Conservation (phyloP, 2,797 vertebrate species). For the Typhlichthys eigenmanni region DNA sequence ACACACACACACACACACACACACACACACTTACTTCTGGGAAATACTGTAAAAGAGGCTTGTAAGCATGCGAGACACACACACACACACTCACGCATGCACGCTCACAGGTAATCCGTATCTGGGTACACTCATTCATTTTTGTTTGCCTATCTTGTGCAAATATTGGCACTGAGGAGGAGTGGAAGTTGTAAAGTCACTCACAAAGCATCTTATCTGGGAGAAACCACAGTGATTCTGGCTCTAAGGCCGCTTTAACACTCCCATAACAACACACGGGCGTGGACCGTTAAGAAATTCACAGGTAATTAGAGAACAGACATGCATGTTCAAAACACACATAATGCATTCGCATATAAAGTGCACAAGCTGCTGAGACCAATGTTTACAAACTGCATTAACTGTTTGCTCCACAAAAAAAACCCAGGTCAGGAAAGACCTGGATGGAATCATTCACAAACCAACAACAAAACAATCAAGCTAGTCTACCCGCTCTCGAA, state of each 20-base stretch:
- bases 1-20: constrained; percentile 13
- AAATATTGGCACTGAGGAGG: constrained; percentile 36
- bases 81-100: neutral
- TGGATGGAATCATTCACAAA: neutral
- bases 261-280: constrained; percentile 16
- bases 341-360: neutral
- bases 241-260: constrained; percentile 28
- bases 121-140: constrained; percentile 11
- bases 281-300: neutral
- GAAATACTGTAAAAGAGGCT: no score
- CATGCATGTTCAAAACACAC: constrained; percentile 3
- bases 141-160: constrained; percentile 16
- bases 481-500: no score
- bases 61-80: neutral
- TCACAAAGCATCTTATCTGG: constrained; percentile 24
- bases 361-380: neutral
- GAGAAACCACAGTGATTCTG: constrained; percentile 17
- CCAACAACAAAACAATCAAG: neutral
- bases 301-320: constrained; percentile 9
- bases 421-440: neutral
- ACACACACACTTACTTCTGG: constrained; percentile 11
- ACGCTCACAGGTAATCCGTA: constrained; percentile 5
- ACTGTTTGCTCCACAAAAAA: neutral
- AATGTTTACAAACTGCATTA: neutral
- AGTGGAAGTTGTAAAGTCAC: constrained; percentile 25